Evolutionary conservation across 2,113 vertebrate species (phyloP).

Genomic region (Merops nubicus): DNA sequence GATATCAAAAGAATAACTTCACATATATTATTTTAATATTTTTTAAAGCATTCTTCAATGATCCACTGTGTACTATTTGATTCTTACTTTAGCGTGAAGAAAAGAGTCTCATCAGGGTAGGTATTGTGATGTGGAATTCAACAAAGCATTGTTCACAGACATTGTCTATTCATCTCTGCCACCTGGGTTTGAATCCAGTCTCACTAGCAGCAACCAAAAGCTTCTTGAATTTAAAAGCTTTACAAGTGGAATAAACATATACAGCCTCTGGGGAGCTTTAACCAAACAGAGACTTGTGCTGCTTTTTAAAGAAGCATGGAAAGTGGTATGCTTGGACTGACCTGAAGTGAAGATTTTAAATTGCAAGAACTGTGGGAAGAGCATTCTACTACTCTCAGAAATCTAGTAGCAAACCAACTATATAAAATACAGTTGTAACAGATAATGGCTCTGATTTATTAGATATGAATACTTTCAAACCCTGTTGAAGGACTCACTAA

Average conservation of each 20-base stretch:
- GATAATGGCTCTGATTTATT: background rate
- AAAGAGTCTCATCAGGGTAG: constrained; percentile 46
- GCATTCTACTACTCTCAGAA: background rate
- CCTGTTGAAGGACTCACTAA: background rate
- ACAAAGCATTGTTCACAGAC: constrained; percentile 4
- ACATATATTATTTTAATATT: constrained; percentile 9
- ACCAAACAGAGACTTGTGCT: background rate
- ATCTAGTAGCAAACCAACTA: background rate
- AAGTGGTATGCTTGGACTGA: background rate
- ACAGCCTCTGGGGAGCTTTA: background rate
- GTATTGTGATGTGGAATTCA: constrained; percentile 36
- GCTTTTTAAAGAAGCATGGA: background rate
- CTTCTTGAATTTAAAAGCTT: constrained; percentile 47
- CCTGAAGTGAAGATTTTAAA: background rate
- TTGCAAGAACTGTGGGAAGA: background rate
- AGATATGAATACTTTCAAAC: background rate
- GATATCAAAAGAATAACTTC: constrained; percentile 44
- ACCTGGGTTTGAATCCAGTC: constrained; percentile 40
- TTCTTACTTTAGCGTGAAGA: constrained; percentile 22
- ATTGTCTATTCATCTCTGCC: constrained; percentile 52
- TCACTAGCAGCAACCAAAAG: constrained; percentile 35
- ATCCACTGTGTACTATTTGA: constrained; percentile 23
- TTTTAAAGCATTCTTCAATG: constrained; percentile 32
- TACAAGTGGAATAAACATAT: constrained; percentile 3
- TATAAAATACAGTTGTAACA: background rate